phyloP scores from a whole-genome alignment of 37 sponge, comb jelly and placozoan genomes.

The Trichoplax adhaerens region DNA sequence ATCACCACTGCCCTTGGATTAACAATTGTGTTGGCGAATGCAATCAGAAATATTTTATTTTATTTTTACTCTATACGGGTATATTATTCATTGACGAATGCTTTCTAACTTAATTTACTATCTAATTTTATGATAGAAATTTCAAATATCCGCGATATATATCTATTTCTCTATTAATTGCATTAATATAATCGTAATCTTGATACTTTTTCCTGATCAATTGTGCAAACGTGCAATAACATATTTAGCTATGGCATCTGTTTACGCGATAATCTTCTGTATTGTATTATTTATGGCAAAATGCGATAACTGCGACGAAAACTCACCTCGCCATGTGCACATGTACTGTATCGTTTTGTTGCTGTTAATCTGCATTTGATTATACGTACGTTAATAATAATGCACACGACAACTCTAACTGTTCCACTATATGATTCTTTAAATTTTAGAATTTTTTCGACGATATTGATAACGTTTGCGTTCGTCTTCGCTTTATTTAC shows the following conservation, averaged over 20 bases:
- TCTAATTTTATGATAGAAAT: no score
- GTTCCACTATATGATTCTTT: no score
- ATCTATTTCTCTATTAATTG: no score
- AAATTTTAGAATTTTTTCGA: no score
- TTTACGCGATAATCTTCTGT: slow-evolving; percentile 5
- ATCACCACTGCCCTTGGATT: slow-evolving; percentile 87
- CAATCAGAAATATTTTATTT: slow-evolving; percentile 60
- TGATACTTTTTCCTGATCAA: neutral
- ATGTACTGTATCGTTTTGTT: no score
- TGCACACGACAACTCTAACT: no score
- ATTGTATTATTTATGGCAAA: neutral
- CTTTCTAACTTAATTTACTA: no score
- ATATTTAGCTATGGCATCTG: slow-evolving; percentile 2
- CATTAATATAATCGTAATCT: no score
- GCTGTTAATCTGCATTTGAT: no score
- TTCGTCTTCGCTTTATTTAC: neutral
- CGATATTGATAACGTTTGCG: slow-evolving; percentile 2
- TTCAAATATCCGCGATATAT: no score
- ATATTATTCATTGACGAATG: neutral
- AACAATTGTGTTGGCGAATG: slow-evolving; percentile 69
- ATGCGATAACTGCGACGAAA: neutral
- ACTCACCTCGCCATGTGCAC: no score
- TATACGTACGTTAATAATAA: no score
- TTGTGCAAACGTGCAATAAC: neutral
- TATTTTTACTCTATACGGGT: slow-evolving; percentile 57